These are phyloP conservation scores for Podarcis raffonei DNA, from an alignment of 2,113 vertebrate genomes.

Conservation along the genomic window DNA sequence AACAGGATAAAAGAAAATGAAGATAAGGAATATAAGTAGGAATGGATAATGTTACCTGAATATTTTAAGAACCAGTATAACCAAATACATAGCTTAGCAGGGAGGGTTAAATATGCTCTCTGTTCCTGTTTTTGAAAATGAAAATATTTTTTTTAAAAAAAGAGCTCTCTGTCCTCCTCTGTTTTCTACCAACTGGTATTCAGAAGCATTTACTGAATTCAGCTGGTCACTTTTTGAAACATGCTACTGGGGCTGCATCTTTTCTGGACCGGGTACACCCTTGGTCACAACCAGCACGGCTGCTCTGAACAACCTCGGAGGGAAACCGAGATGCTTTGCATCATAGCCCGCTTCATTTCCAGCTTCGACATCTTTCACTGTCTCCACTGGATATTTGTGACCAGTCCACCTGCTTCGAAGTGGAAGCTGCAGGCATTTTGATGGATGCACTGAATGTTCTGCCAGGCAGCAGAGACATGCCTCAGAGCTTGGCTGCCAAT, in stretches of 20 bases:
- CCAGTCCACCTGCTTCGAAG: background rate
- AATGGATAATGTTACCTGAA: background rate
- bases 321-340: background rate
- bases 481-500: background rate
- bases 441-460: background rate
- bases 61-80: background rate
- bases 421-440: background rate
- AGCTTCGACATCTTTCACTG: no score
- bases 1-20: no score
- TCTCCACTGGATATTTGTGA: background rate
- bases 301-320: background rate
- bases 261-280: no score
- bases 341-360: background rate
- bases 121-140: no score
- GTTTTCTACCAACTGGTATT: no score
- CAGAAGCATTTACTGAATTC: no score
- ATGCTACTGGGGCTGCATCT: no score
- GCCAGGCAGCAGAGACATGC: background rate
- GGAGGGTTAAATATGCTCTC: no score
- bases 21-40: no score
- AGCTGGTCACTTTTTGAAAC: background rate
- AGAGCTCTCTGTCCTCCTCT: background rate
- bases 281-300: background rate
- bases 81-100: background rate
- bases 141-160: no score